These are phyloP conservation scores for Drosophila paucipuncta DNA, from an alignment of 2,888 invertebrate species.

Conservation along the genomic window DNA sequence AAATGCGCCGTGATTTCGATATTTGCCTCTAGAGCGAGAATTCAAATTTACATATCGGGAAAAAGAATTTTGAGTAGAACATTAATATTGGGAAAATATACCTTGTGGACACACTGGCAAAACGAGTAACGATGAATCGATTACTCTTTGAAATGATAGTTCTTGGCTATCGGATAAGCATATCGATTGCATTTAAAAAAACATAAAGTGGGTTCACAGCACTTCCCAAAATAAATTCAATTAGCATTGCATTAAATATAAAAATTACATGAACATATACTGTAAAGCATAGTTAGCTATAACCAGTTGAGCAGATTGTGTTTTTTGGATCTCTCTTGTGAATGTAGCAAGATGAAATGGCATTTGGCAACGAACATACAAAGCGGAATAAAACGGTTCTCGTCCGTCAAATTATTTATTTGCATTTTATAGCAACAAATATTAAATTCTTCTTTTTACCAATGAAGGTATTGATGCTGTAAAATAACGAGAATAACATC, in stretches of 20 bases:
- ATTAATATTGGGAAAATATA: neutral
- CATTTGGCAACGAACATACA: neutral
- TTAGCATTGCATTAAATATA: neutral
- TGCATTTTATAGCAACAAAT: neutral
- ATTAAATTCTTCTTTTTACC: neutral
- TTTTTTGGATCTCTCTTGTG: neutral
- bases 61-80: neutral
- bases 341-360: neutral
- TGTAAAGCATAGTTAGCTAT: neutral
- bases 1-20: neutral
- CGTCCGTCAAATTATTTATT: neutral
- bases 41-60: neutral
- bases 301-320: neutral
- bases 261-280: neutral
- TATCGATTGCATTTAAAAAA: neutral
- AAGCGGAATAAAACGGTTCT: neutral
- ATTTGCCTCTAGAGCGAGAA: neutral
- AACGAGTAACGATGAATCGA: neutral
- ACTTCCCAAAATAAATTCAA: neutral
- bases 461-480: neutral
- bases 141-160: neutral
- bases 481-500: neutral
- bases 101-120: neutral
- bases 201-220: too few relatives aligned
- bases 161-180: neutral